Base-by-base conservation (phyloP, 2,113 vertebrate genomes). In the Bungarus multicinctus region DNA sequence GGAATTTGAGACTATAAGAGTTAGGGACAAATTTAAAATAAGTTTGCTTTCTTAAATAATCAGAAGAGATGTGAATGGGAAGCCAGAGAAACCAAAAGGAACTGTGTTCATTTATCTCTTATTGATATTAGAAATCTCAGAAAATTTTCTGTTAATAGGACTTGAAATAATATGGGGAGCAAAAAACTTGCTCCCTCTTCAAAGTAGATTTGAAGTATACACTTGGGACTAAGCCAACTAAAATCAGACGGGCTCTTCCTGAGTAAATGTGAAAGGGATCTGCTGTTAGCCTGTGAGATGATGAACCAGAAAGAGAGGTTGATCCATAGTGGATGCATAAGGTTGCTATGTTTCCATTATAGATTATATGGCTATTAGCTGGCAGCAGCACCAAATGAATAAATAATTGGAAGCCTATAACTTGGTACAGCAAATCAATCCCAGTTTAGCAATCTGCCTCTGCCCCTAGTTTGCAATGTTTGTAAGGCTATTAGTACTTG, bases 121-220 rank as follows among this genome's bases (percentile, higher is more conserved):
- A 2, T 96, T 95, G 91, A 95, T 92, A 93, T 95, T 97, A 96
- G 93, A 90, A 43, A 93, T 97, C 93, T 94, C 96, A 55, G 89
- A 95, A 93, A 89, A 27, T 58, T 95, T 90, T 96, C 93, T 93
- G 90, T 96, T 97, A 95, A 94, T 87, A 94, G 96, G 97, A 96
- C 95, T 95, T 96, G 94, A 89, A 93, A 47, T 92, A 90, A 34
- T 95, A 60, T 92, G 47, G 47, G 85, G 43, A 85, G 11, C 64
- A 89, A 50, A n/a, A 55, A 43, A 3, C n/a, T 12, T 92, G n/a
- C 12, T 7, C 58, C 7, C 91, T 64, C 34, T 64, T 94, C 90
- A 64, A 91, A 91, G 58, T 69, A 94, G 89, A 43, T 30, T 85
- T 81, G 25, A 69, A 22, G 18, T 47, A 45, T 39, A 57, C 16